Percentiles rank a stretch among this genome's conserved stretches.
phyloP scores from a whole-genome alignment of 1,140 invertebrate species.

The Fopius arisanus region DNA sequence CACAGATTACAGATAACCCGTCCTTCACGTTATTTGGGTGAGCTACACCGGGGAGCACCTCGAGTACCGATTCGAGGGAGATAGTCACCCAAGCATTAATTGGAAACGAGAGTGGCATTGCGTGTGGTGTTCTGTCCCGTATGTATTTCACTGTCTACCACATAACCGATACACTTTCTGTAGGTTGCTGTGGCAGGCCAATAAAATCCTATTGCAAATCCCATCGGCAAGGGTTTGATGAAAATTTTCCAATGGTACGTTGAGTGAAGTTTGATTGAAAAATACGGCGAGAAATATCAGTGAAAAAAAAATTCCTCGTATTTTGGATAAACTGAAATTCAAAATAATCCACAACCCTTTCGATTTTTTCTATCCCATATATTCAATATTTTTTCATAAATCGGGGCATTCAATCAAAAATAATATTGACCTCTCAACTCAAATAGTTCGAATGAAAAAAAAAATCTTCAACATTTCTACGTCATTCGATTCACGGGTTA shows the following conservation, averaged over 20 bases:
- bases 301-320: no score
- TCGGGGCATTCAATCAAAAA: no score
- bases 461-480: no score
- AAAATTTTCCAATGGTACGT: neutral
- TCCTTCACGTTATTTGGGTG: conserved; percentile 1
- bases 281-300: neutral
- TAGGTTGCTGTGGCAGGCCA: neutral
- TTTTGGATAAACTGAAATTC: no score
- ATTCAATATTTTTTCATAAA: no score
- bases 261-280: neutral
- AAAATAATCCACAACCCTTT: no score
- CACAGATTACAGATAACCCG: conserved; percentile 1
- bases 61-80: neutral
- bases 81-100: neutral
- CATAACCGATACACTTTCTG: neutral
- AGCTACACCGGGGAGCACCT: neutral
- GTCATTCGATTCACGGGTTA: no score
- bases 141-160: neutral
- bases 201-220: neutral
- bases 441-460: no score
- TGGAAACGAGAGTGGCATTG: conserved; percentile 2
- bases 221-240: neutral
- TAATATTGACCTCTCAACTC: no score
- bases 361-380: no score
- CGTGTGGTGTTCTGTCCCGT: neutral